Evolutionary conservation across 2,113 vertebrate species (phyloP), one percentile per base, ranked within the genome.

Genomic region (Loxodonta africana): DNA sequence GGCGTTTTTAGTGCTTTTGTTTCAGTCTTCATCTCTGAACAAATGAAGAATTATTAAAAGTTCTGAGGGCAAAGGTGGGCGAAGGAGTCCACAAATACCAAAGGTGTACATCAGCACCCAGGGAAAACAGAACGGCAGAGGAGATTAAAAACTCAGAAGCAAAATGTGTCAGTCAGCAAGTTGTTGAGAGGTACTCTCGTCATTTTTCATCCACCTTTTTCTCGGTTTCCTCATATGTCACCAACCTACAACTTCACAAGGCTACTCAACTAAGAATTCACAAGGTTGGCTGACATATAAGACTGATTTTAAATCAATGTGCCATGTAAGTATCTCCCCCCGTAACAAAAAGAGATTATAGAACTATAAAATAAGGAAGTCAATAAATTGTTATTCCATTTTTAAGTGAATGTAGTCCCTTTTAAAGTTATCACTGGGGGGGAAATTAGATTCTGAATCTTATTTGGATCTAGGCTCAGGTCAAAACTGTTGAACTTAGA

Each of bases 21-120:
- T 71, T 97, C 46, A 41, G 69, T 80, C 82, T 91, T 65, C 71
- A 41, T 91, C 86, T 95, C 89, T 62, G 63, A 94, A 95, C 69
- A 91, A 23, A 57, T 23, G 51, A 96, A 83, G 76, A 80, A 96
- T 88, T 76, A 91, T 37, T 77, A 67, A 90, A 95, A 88, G 91
- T 88, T 93, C 46, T 65, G 67, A 90, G 73, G 73, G 71, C 67
- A 82, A 51, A 62, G 33, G 11, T 85, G 60, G 62, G 41, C 41
- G 15, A 87, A 73, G 15, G 62, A 53, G 60, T 76, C 88, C 46
- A 77, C 65, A 95, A 85, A 85, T 41, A 46, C 87, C 88, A 41
- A 25, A 96, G 78, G 74, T n/a, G 67, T 0, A 83, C 37, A 89
- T 53, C n/a, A 60, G 67, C 67, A 60, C 48, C 28, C 21, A 92